Base-by-base conservation (phyloP, 2,888 invertebrate genomes). In the Drosophila bunnanda region DNA sequence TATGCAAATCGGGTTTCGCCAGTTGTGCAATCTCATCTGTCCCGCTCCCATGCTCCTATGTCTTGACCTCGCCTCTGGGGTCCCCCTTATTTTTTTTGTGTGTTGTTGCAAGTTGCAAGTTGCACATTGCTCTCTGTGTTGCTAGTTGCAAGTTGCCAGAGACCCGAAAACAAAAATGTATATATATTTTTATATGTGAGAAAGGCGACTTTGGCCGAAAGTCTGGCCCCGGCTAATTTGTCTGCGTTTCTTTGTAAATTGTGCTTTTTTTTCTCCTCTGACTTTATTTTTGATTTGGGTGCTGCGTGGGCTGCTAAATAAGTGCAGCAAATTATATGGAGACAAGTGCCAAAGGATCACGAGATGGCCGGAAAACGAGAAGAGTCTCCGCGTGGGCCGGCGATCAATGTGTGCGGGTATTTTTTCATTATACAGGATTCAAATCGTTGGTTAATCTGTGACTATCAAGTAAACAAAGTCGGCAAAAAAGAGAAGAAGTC, bases 291-390 rank as follows among this genome's bases (percentile, higher is more conserved):
- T 55, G 20, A 39, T 62, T 41, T 25, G 69, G 59, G 25, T 25
- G 70, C 68, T 84, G 83, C 83, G 83, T 83, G 85, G 83, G 88
- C 34, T 39, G 85, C 56, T 83, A 83, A 83, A 83, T 83, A 88
- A 83, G 88, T 88, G 83, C 83, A 75, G 80, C 82, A 83, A 83
- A 83, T 83, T 83, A 83, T 87, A 84, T 82, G 82, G 78, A 75
- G 80, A 83, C 83, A 83, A 83, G 83, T 83, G 83, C 75, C 75
- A 62, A 17, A 17, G 52, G 38, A 60, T 41, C 64, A 38, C 30
- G 62, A 70, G 77, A 75, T 74, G 88, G 80, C 53, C 65, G 70
- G 66, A 74, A 65, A 74, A 66, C 66, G 74, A 74, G 57, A 72
- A 62, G 72, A 62, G 62, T 41, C 20, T 28, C 30, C 17, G 62